Evolutionary conservation across 2,888 invertebrate genomes (phyloP).

Genomic region (Abrostola tripartita): DNA sequence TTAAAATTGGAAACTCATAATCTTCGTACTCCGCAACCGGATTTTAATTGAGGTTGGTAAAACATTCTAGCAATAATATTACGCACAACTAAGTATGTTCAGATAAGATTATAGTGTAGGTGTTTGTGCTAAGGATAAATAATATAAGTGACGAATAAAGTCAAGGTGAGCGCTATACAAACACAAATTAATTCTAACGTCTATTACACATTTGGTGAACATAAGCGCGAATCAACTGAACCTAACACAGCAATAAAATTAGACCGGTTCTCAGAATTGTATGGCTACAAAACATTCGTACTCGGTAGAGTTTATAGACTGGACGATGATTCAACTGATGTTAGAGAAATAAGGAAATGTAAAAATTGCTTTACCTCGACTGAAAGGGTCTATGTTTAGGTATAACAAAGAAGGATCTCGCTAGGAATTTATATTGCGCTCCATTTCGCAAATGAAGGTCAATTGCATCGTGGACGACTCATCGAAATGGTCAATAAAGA

Average conservation of each 20-base stretch:
- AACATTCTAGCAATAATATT: slow-evolving; percentile 36
- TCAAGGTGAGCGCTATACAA: slow-evolving; percentile 59
- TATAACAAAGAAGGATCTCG: slow-evolving; percentile 45
- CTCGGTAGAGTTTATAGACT: slow-evolving; percentile 50
- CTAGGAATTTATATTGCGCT: slow-evolving; percentile 59
- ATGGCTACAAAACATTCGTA: slow-evolving; percentile 18
- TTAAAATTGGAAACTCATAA: slow-evolving; percentile 79
- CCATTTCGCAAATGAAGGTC: slow-evolving; percentile 72
- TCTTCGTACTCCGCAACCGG: slow-evolving; percentile 60
- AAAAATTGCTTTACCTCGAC: slow-evolving; percentile 29
- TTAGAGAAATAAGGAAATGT: slow-evolving; percentile 50
- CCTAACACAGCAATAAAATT: slow-evolving; percentile 45
- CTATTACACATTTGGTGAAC: slow-evolving; percentile 56
- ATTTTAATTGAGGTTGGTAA: slow-evolving; percentile 70
- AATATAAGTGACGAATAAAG: slow-evolving; percentile 64
- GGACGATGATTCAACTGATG: slow-evolving; percentile 56
- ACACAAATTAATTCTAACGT: slow-evolving; percentile 48
- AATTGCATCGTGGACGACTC: slow-evolving; percentile 66
- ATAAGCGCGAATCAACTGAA: slow-evolving; percentile 47
- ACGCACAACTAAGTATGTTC: slow-evolving; percentile 20
- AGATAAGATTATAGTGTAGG: slow-evolving; percentile 59
- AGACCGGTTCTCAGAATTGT: slow-evolving; percentile 34
- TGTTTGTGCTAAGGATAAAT: slow-evolving; percentile 49
- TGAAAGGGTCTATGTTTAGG: slow-evolving; percentile 21
- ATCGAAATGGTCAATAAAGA: slow-evolving; percentile 72